Conservation (phyloP, 2,888 invertebrate species). For the Cryptocephalus moraei region DNA sequence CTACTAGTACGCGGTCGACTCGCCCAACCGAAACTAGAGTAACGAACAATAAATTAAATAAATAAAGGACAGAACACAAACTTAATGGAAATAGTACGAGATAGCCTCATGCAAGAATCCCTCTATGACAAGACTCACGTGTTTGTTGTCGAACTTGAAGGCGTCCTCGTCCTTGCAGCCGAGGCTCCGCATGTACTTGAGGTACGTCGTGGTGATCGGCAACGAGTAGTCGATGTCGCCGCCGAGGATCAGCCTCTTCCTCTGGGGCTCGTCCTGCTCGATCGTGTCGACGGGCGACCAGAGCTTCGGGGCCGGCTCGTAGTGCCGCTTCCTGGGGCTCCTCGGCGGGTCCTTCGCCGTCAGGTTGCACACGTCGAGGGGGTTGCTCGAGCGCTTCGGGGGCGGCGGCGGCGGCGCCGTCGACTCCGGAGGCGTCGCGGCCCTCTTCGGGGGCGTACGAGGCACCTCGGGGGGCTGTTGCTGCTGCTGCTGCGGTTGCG, state of each 20-base stretch:
- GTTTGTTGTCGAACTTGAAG: slow-evolving; percentile 45
- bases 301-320: slow-evolving; percentile 42
- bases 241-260: slow-evolving; percentile 31
- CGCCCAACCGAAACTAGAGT: no score
- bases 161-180: slow-evolving; percentile 53
- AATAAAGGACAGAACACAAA: background rate
- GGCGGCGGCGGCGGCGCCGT: slow-evolving; percentile 11
- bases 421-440: background rate
- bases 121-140: slow-evolving; percentile 44
- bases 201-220: slow-evolving; percentile 82
- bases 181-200: slow-evolving; percentile 73
- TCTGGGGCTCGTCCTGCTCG: slow-evolving; percentile 31
- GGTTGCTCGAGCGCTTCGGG: slow-evolving; percentile 44
- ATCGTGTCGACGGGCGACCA: slow-evolving; percentile 46
- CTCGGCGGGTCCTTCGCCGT: slow-evolving; percentile 49
- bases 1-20: no score
- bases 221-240: slow-evolving; percentile 66
- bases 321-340: slow-evolving; percentile 31
- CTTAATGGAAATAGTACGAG: slow-evolving; percentile 32
- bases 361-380: slow-evolving; percentile 53
- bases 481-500: background rate
- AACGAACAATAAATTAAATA: no score
- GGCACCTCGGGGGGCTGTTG: slow-evolving; percentile 1
- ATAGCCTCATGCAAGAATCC: slow-evolving; percentile 34
- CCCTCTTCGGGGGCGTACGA: slow-evolving; percentile 6